Base-by-base conservation (phyloP, 2,888 invertebrate species). In the Pterobdella sp. region DNA sequence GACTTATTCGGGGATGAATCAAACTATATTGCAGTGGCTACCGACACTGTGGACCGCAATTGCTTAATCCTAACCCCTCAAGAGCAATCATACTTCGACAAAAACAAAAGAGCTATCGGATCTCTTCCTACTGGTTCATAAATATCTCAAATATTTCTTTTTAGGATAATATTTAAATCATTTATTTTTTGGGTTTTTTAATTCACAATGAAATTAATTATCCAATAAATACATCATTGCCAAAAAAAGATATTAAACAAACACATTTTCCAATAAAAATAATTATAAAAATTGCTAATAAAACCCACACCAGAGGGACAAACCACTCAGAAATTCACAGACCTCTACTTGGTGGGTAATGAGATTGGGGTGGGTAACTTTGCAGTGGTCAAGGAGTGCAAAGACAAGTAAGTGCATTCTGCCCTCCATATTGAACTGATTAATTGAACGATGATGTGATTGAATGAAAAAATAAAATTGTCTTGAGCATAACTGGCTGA, bases 341-440 rank as follows among this genome's bases (percentile, higher is more conserved):
- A 82, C 52, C 82, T 82, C 42, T 94, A 92, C 84, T 86, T 87
- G 71, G 89, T 94, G 64, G 91, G 93, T 22, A 88, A 88, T 78
- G 88, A 91, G 75, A 91, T 95, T 77, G 94, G 94, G 75, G 93
- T 93, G 84, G 95, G 95, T 70, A 95, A 96, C 86, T 96, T 96
- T 85, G 95, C 96, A 68, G 90, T 94, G 76, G 96, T 96, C 32
- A 87, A 93, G 79, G 89, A 91, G 83, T 93, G 94, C 78, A 82
- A 84, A 73, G 87, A 88, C 78, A 87, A 85, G 87, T 87, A 80
- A 81, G 83, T 81, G 14, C n/a, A 42, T 42, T 63, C 65, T n/a
- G n/a, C 0, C 26, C n/a, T 26, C 32, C 36, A 37, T 68, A 32
- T 37, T 68, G 3, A 49, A 71, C n/a, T 52, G 32, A 56, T 52